Base-by-base conservation (phyloP, 2,797 vertebrate genomes). In the Pangasius macronema region DNA sequence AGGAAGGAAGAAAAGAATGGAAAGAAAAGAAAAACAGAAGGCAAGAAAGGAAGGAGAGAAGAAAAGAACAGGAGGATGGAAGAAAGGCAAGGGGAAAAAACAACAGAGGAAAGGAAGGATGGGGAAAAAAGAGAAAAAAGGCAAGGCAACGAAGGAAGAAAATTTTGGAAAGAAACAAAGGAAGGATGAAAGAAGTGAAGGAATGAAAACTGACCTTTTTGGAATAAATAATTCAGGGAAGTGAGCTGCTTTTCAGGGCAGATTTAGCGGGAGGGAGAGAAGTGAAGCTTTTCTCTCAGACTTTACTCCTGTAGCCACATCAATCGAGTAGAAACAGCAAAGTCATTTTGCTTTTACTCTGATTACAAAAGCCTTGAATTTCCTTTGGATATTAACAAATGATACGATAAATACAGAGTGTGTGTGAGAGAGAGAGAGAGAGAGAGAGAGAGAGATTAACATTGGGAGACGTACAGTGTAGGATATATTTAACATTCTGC, bases 161-260 rank as follows among this genome's bases (percentile, higher is more conserved):
- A 30, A 20, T 33, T 3, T 1, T 1, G 18, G 20, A 27, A 39
- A 1, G 22, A 24, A 24, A 5, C 11, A 61, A 42, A 53, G 51
- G 30, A 76, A 33, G 9, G 27, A 7, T 51, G 24, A 36, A 1
- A 11, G 36, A 79, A 76, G 30, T 3, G 13, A 76, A 33, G 7
- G n/a, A 33, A 57, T 0, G 76, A 33, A 22, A 13, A 13, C 36
- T 76, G 42, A 82, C 27, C 42, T 75, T 82, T 87, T 87, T 63
- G 7, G 24, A 39, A 83, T 82, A 11, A 83, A 87, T 83, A 63
- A 83, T 87, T 87, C 42, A 82, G 61, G 57, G 5, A 51, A 8
- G 76, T 39, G 36, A 76, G 65, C 27, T 73, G n/a, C 9, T 16
- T 76, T 72, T 72, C 36, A 13, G 68, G 0, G 14, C n/a, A 67